These are phyloP conservation scores for Dendrocopos noguchii DNA, from an alignment of 2,113 vertebrate species.

Conservation along the genomic window DNA sequence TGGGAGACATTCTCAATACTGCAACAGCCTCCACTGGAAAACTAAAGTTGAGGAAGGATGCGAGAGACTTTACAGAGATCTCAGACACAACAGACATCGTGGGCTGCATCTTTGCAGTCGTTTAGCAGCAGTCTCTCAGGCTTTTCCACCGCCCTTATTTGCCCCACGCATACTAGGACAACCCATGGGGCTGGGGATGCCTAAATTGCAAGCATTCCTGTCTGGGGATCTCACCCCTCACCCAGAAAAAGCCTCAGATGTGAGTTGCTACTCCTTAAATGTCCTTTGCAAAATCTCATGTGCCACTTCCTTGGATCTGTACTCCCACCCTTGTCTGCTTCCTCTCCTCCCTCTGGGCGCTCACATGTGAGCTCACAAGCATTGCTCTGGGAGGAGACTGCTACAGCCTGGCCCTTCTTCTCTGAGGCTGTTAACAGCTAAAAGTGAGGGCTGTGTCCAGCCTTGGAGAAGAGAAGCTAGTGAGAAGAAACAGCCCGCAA, in stretches of 20 bases:
- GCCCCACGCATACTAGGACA: not conserved
- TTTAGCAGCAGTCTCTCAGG: not conserved
- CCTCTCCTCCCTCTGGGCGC: not conserved
- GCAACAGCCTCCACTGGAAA: slow-evolving; percentile 52
- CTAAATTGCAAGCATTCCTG: not conserved
- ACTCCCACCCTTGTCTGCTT: not conserved
- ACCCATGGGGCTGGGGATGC: not conserved
- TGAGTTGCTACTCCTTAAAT: not conserved
- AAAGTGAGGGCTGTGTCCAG: not conserved
- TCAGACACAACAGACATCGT: slow-evolving; percentile 57
- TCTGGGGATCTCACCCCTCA: not conserved
- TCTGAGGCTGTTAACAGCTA: not conserved
- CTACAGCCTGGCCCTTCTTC: not conserved
- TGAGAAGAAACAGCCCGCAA: not conserved
- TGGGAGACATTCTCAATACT: slow-evolving; percentile 63
- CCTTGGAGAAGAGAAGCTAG: not conserved
- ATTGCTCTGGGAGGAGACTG: not conserved
- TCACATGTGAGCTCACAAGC: fast-evolving
- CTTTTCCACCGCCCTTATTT: not conserved
- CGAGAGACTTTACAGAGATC: slow-evolving; percentile 58
- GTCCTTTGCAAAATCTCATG: not conserved
- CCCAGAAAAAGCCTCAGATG: not conserved
- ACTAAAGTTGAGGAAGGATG: slow-evolving; percentile 61
- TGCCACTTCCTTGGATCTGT: not conserved
- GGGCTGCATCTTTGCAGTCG: slow-evolving; percentile 46